These are phyloP conservation scores for Crotalus helleri DNA, from an alignment of 2,113 vertebrate genomes.

Conservation along the genomic window DNA sequence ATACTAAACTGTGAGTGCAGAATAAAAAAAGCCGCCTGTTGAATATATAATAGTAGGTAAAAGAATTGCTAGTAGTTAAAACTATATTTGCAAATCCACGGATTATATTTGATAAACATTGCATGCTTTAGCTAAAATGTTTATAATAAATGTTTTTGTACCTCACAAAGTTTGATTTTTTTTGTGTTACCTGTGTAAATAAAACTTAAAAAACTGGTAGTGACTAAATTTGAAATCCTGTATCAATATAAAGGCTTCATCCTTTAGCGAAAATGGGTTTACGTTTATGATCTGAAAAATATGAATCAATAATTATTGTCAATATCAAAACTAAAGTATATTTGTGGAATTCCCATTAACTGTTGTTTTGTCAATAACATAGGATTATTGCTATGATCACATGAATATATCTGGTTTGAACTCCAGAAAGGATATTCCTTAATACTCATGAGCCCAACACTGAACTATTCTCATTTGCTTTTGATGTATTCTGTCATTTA, in stretches of 20 bases:
- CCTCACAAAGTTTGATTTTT: constrained; percentile 60
- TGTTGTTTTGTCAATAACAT: not conserved
- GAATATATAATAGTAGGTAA: constrained; percentile 50
- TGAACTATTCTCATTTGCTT: not conserved
- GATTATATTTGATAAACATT: constrained; percentile 65
- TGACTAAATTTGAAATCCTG: constrained; percentile 29
- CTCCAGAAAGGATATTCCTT: not conserved
- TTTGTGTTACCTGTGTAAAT: constrained; percentile 62
- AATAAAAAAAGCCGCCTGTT: constrained; percentile 53
- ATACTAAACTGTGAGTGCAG: constrained; percentile 58
- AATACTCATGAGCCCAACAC: not conserved
- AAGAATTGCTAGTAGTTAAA: constrained; percentile 55
- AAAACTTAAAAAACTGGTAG: constrained; percentile 43
- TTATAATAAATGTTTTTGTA: constrained; percentile 73
- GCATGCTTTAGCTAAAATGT: constrained; percentile 65
- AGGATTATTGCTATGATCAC: not conserved
- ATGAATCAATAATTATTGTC: not conserved
- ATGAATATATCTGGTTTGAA: not conserved
- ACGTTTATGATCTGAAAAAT: not conserved
- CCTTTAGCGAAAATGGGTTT: not conserved
- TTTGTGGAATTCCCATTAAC: not conserved
- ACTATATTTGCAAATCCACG: constrained; percentile 60
- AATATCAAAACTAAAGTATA: rapidly evolving
- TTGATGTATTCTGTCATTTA: not conserved
- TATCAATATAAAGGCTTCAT: not conserved